Evolutionary conservation across 2,888 invertebrate species (phyloP).

Genomic region (Chelonus formosanus): DNA sequence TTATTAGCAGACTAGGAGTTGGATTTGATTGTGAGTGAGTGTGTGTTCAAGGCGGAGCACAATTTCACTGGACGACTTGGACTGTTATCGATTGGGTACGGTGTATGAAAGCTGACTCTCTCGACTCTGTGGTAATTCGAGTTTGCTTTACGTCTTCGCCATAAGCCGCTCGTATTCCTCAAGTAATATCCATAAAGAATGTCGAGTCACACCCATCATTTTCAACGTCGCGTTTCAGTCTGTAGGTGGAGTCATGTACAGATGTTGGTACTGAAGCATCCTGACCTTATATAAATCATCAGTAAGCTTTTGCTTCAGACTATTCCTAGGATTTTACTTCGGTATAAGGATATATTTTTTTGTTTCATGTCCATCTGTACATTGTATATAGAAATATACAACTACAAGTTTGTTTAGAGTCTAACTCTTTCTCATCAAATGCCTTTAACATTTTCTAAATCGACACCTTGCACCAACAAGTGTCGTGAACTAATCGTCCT

Average conservation of each 20-base stretch:
- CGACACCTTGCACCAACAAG: conserved; percentile 45
- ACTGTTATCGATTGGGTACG: no score
- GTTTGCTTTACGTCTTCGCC: conserved; percentile 24
- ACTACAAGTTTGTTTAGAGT: background rate
- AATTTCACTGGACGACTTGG: no score
- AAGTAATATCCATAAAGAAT: conserved; percentile 55
- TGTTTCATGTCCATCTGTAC: background rate
- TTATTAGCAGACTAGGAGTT: no score
- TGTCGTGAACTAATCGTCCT: conserved; percentile 48
- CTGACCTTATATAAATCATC: conserved; percentile 24
- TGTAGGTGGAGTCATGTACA: conserved; percentile 24
- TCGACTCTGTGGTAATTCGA: conserved; percentile 24
- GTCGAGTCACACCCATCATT: conserved; percentile 55
- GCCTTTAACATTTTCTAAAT: conserved; percentile 45
- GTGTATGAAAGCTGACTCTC: conserved; percentile 10
- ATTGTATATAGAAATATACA: background rate
- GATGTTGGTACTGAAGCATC: background rate
- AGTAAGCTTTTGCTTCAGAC: conserved; percentile 3
- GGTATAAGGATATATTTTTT: conserved; percentile 1
- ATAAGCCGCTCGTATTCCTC: conserved; percentile 30
- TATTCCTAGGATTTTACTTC: conserved; percentile 13
- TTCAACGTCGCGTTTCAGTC: conserved; percentile 4
- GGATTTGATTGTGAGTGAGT: no score
- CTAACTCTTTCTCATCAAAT: conserved; percentile 38
- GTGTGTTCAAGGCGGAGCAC: no score